These are phyloP conservation scores for Sus cebifrons DNA, from an alignment of 2,797 vertebrate species.

Conservation along the genomic window DNA sequence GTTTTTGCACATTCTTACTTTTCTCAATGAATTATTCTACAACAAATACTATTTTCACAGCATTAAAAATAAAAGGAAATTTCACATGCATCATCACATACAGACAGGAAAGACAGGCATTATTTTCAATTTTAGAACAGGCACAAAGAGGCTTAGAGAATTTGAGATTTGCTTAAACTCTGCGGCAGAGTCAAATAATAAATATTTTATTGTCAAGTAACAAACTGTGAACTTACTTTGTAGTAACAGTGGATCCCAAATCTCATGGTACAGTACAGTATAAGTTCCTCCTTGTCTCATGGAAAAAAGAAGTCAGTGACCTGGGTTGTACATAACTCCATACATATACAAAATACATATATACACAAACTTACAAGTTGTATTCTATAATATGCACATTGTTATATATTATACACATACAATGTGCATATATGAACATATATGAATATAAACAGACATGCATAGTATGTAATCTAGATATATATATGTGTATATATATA, in stretches of 20 bases:
- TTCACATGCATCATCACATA: background rate
- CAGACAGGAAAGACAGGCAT: background rate
- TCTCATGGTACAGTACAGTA: background rate
- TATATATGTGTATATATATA: background rate
- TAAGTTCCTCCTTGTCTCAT: background rate
- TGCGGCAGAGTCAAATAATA: background rate
- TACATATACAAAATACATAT: background rate
- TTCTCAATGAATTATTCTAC: background rate
- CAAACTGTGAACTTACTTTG: background rate
- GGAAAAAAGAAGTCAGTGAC: background rate
- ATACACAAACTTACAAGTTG: background rate
- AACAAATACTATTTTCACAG: background rate
- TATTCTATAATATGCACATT: background rate
- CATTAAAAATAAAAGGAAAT: background rate
- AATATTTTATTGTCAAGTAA: background rate
- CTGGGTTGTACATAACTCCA: background rate
- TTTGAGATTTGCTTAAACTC: background rate
- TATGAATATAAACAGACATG: background rate
- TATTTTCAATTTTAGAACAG: background rate
- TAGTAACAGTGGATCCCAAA: background rate
- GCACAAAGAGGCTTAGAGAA: background rate
- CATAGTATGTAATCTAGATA: too few species aligned
- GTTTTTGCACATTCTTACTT: background rate
- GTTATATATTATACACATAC: background rate
- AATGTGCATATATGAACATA: background rate